Base-by-base conservation (phyloP, 1,140 invertebrate species). In the Ceratoteleas bidentatus region DNA sequence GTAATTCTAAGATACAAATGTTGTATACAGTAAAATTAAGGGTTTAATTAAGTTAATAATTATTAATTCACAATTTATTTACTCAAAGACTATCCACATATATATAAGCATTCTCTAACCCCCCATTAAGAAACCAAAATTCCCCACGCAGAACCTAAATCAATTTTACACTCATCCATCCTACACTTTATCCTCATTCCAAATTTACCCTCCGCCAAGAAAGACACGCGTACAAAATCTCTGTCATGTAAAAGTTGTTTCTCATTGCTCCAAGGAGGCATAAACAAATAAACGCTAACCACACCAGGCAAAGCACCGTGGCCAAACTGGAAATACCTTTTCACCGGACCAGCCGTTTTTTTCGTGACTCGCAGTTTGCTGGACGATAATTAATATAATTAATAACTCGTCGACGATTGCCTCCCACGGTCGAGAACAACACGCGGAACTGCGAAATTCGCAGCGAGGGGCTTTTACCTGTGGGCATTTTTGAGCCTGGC, bases 391-490 rank as follows among this genome's bases (percentile, higher is more conserved):
- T 84, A 84, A 84, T 84, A 74, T 83, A 86, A 86, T 86, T 85
- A 84, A 86, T 86, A 85, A 73, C 78, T 70, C 70, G 64, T 57
- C 81, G 85, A 86, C 86, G 87, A 87, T 81, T 84, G 68, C 84
- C 87, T 87, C 87, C 87, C 81, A 84, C 74, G 83, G 86, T 57
- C 62, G 57, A 57, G 66, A 77, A 85, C 84, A 66, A 83, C 76
- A 62, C 62, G 79, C 70, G 61, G 53, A 80, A 60, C 72, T 84
- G 79, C 81, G 13, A 54, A 49, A 69, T 53, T 77, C 87, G 60
- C 87, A 88, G 87, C 85, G 72, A 85, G 88, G 84, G 83, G 83
- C 60, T 85, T 73, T 87, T 85, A 1, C 84, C 87, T 84, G 80
- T 53, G 58, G 32, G 54, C 53, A 65, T 70, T 75, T 75, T 70